Evolutionary conservation across 92 coral and sea anemone species (phyloP).

Genomic region (Actinostola sp.): DNA sequence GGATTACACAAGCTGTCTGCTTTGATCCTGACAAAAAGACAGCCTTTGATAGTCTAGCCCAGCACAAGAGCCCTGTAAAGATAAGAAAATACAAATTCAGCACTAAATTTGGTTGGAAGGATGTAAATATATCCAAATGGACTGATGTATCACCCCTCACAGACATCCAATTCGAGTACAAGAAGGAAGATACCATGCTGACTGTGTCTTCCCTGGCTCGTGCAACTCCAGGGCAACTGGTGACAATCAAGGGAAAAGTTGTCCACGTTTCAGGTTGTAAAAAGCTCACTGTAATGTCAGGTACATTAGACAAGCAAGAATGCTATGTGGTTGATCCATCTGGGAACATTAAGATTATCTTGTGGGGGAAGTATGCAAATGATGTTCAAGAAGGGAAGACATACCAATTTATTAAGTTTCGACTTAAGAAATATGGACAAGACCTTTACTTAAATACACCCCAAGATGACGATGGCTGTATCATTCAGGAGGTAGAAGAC

Average conservation of each 20-base stretch:
- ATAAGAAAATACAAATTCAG: constrained; percentile 56
- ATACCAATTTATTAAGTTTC: constrained; percentile 55
- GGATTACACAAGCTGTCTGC: constrained; percentile 50
- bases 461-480: constrained; percentile 58
- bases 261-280: constrained; percentile 53
- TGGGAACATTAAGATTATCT: constrained; percentile 59
- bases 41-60: constrained; percentile 41
- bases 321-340: constrained; percentile 54
- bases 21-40: constrained; percentile 50
- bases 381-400: constrained; percentile 47
- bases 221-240: constrained; percentile 60
- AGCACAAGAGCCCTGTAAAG: constrained; percentile 59
- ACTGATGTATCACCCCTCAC: constrained; percentile 43
- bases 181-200: constrained; percentile 39
- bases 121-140: constrained; percentile 51
- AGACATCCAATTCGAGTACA: constrained; percentile 40
- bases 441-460: constrained; percentile 64
- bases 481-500: constrained; percentile 63
- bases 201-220: constrained; percentile 51
- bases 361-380: constrained; percentile 67
- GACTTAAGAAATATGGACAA: constrained; percentile 37
- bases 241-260: constrained; percentile 57
- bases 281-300: constrained; percentile 35
- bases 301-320: constrained; percentile 57
- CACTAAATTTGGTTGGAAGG: constrained; percentile 64